Percentiles rank a stretch among this genome's conserved stretches.
These are phyloP conservation scores for Hypsopygia costalis DNA, from an alignment of 2,888 invertebrate species.

Conservation along the genomic window DNA sequence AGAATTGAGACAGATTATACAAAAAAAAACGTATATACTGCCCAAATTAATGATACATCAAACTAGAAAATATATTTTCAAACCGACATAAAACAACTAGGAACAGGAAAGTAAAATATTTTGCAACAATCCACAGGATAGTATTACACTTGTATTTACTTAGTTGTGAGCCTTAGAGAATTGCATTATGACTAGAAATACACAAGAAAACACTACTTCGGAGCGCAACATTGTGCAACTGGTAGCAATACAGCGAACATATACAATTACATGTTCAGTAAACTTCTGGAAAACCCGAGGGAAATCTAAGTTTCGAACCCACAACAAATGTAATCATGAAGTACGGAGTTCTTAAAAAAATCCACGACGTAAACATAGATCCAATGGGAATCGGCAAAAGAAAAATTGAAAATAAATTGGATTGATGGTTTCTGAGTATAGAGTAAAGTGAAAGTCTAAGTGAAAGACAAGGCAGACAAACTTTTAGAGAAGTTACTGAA, in stretches of 20 bases:
- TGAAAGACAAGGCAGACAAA: background rate
- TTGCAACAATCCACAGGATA: no score
- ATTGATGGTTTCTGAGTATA: background rate
- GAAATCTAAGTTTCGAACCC: constrained; percentile 7
- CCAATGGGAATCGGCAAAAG: background rate
- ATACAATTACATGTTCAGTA: constrained; percentile 6
- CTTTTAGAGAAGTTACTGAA: background rate
- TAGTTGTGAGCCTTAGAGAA: no score
- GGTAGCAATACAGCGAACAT: constrained; percentile 1
- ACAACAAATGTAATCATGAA: constrained; percentile 7
- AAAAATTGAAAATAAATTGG: background rate
- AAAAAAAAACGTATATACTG: no score
- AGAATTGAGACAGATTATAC: no score
- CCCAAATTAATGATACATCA: no score
- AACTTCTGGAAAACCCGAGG: constrained; percentile 1
- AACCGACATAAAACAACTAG: no score
- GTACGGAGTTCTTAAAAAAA: constrained; percentile 7
- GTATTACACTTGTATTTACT: no score
- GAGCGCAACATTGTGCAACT: constrained; percentile 2
- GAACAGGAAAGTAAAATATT: no score
- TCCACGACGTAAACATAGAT: background rate
- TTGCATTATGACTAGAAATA: no score
- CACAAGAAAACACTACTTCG: no score
- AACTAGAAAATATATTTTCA: no score
- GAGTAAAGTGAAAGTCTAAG: background rate